phyloP scores from a whole-genome alignment of 92 coral and sea anemone species.

The Meandrina meandrites region DNA sequence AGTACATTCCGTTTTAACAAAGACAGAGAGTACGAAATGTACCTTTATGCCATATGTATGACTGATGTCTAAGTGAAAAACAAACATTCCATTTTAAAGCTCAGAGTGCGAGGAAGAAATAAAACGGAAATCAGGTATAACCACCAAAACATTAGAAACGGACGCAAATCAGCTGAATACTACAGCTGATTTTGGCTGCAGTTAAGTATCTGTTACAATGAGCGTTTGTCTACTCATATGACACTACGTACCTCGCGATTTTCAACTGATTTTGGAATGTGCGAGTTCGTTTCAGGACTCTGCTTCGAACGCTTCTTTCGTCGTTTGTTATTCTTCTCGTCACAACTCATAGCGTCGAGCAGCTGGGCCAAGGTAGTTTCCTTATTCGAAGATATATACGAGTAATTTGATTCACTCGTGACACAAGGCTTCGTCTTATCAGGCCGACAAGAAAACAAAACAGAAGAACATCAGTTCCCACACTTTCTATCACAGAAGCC shows the following conservation, averaged over 20 bases:
- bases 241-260: constrained; percentile 24
- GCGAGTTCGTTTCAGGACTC: constrained; percentile 24
- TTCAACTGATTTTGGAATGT: constrained; percentile 30
- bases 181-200: constrained; percentile 1
- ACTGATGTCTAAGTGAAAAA: constrained; percentile 12
- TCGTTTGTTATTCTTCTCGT: constrained; percentile 49
- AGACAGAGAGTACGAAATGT: background rate
- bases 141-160: constrained; percentile 18
- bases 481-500: constrained; percentile 30
- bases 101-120: background rate
- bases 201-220: background rate
- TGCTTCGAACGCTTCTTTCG: constrained; percentile 50
- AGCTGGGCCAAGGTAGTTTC: constrained; percentile 22
- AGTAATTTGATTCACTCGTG: constrained; percentile 11
- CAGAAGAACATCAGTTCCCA: constrained; percentile 23
- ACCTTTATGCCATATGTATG: background rate
- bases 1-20: background rate
- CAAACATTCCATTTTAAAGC: constrained; percentile 42
- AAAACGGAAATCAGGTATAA: constrained; percentile 15
- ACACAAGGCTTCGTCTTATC: constrained; percentile 29
- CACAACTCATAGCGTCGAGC: constrained; percentile 47
- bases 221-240: background rate
- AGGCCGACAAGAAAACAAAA: constrained; percentile 32
- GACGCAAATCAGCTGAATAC: constrained; percentile 26
- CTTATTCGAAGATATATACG: background rate